These are phyloP conservation scores for Andrena marginata DNA, from an alignment of 2,888 invertebrate species.

Conservation along the genomic window DNA sequence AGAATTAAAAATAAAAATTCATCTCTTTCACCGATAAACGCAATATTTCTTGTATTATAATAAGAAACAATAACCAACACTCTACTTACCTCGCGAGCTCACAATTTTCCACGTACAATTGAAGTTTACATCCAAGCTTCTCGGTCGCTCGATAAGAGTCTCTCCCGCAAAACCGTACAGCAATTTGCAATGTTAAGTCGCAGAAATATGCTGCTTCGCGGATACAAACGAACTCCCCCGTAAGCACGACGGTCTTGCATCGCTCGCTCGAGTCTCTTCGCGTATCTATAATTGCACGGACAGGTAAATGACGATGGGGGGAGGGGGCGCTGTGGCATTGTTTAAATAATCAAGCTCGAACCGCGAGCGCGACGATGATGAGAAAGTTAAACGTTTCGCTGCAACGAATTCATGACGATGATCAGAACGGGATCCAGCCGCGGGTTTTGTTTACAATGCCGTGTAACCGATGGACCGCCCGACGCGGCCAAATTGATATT, in stretches of 20 bases:
- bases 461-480: conserved; percentile 33
- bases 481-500: conserved; percentile 43
- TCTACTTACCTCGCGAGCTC: not conserved
- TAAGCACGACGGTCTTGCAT: conserved; percentile 16
- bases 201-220: conserved; percentile 12
- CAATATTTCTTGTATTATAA: no score
- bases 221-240: conserved; percentile 21
- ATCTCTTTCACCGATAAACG: no score
- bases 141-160: not conserved
- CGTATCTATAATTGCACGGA: not conserved
- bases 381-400: conserved; percentile 40
- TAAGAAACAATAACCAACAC: no score
- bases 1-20: no score
- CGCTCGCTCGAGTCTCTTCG: conserved; percentile 2
- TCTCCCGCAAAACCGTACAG: not conserved
- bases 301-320: not conserved
- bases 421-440: conserved; percentile 2
- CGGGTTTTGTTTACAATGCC: conserved; percentile 44
- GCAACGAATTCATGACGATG: conserved; percentile 30
- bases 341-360: conserved; percentile 37
- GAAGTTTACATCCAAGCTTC: not conserved
- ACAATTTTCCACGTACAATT: not conserved
- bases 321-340: not conserved
- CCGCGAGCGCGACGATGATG: conserved; percentile 6
- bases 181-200: conserved; percentile 26